These are phyloP conservation scores for Rhinolophus ferrumequinum DNA, from an alignment of 2,113 vertebrate species.

Conservation along the genomic window DNA sequence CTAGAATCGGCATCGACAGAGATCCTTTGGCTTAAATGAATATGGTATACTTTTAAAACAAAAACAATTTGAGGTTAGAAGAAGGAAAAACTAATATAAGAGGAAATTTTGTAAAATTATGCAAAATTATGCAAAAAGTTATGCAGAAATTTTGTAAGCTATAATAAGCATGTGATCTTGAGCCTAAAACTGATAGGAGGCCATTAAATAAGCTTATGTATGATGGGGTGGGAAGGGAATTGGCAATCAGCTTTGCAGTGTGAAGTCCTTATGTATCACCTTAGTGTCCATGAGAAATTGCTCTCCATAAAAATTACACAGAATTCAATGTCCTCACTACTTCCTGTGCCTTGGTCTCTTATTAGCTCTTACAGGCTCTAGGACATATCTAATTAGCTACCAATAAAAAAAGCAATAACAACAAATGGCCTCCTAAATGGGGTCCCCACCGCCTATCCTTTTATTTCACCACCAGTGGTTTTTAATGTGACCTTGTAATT, in stretches of 20 bases:
- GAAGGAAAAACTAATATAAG: background rate
- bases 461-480: constrained; percentile 40
- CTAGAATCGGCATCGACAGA: background rate
- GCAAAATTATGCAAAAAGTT: no score
- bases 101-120: background rate
- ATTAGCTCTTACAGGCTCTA: constrained; percentile 36
- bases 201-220: background rate
- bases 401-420: constrained; percentile 51
- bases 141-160: background rate
- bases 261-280: background rate
- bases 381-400: constrained; percentile 39
- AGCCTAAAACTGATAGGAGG: background rate
- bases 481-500: constrained; percentile 53
- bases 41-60: background rate
- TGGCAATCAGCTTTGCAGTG: background rate
- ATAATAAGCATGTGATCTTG: background rate
- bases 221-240: background rate
- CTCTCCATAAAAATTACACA: background rate
- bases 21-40: background rate
- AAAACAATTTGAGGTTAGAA: background rate
- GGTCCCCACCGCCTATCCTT: background rate
- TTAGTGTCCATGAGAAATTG: background rate
- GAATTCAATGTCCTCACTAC: constrained; percentile 27
- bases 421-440: constrained; percentile 47
- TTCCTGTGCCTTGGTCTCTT: background rate